A percentile compares a stretch with the other conserved stretches of the same genome.
phyloP scores from a whole-genome alignment of 2,113 vertebrate species.

The Datnioides undecimradiatus region DNA sequence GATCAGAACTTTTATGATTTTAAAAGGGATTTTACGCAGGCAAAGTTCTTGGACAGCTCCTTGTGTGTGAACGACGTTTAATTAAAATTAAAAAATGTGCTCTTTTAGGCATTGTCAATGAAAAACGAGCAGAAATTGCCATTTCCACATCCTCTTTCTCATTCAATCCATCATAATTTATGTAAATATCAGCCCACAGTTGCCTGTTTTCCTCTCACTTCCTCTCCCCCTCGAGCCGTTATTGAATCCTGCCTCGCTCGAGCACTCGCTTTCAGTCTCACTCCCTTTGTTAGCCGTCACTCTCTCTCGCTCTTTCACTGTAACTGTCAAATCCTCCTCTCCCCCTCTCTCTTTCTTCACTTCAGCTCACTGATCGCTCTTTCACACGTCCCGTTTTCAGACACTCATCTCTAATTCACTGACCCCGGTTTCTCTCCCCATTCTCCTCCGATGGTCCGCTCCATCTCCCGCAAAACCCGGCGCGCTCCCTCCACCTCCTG shows the following conservation, averaged over 20 bases:
- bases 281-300: constrained; percentile 11
- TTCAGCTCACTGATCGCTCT: constrained; percentile 40
- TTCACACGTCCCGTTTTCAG: constrained; percentile 13
- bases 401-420: constrained; percentile 33
- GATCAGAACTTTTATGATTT: not conserved
- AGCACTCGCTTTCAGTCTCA: constrained; percentile 7
- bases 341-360: constrained; percentile 5
- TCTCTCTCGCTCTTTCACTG: constrained; percentile 13
- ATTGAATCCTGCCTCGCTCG: constrained; percentile 14
- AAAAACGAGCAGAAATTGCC: not conserved
- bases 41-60: not conserved
- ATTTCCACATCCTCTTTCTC: constrained; percentile 1
- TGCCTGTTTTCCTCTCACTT: not conserved
- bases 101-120: too few relatives aligned
- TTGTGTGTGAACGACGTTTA: not conserved
- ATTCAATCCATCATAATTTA: not conserved
- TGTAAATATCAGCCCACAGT: not conserved
- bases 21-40: too few relatives aligned
- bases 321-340: constrained; percentile 40
- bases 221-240: not conserved
- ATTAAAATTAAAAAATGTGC: too few relatives aligned
- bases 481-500: not conserved
- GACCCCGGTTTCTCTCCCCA: constrained; percentile 12
- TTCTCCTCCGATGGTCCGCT: constrained; percentile 3
- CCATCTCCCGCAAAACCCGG: not conserved